phyloP scores from a whole-genome alignment of 2,113 vertebrate genomes.

The Neopipo cinnamomea region DNA sequence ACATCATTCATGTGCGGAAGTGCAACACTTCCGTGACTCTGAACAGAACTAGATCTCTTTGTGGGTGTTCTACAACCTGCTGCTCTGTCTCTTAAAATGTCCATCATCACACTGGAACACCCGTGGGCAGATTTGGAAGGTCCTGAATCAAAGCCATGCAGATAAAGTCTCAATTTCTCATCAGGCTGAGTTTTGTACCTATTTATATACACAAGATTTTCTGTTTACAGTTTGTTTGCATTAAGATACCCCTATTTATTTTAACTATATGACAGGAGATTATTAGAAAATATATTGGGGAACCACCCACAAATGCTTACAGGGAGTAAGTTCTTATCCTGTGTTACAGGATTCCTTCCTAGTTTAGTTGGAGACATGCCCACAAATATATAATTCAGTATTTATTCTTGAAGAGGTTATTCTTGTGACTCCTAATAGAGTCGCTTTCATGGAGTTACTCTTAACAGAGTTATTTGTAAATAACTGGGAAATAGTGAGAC shows the following conservation, averaged over 20 bases:
- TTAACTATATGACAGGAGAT: background rate
- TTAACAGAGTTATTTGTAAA: background rate
- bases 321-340: background rate
- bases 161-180: background rate
- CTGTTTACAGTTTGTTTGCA: background rate
- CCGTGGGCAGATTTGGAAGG: background rate
- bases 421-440: background rate
- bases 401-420: background rate
- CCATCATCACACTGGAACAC: background rate
- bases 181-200: background rate
- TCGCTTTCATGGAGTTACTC: background rate
- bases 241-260: background rate
- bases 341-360: background rate
- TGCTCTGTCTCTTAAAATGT: background rate
- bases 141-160: background rate
- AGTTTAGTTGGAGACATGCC: background rate
- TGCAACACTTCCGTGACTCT: background rate
- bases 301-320: background rate
- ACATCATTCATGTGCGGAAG: background rate
- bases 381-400: background rate
- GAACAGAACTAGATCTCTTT: background rate
- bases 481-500: background rate
- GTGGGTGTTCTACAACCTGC: background rate
- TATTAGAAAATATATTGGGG: background rate
- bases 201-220: background rate